Evolutionary conservation across 2,797 vertebrate species (phyloP), one percentile per base, ranked within the genome.

Genomic region (Buceros bicornis): DNA sequence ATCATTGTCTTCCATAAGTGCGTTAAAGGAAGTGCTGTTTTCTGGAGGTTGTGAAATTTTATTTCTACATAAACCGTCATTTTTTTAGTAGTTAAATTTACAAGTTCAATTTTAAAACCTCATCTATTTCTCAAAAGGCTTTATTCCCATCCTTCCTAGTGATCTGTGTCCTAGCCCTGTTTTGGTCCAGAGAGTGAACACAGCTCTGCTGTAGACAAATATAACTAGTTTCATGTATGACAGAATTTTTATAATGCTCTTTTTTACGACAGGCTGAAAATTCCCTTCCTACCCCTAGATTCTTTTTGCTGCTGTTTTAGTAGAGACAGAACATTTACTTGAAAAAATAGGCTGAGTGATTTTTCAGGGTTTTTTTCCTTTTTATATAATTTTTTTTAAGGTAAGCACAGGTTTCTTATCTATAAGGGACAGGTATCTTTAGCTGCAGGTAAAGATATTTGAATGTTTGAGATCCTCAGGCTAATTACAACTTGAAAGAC

Each of bases 401-500:
- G 35, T 57, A 81, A n/a, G 28, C 58, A 57, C 12, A 64, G 29
- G n/a, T 62, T 91, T 90, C 67, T 77, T 31, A 67, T 50, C 31
- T 73, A 5, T 70, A 25, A 64, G 24, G 76, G 72, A 81, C 73
- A 89, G 35, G 33, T 33, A 33, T 33, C 33, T 33, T 45, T 51
- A 60, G 50, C 84, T 96, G 67, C 61, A 78, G 13, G 64, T 91
- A 64, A 58, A 91, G 78, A 43, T 57, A 79, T 43, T 13, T 93
- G 69, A 71, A 89, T 64, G n/a, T 60, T 76, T 89, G 56, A 82
- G 69, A 60, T 74, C 45, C 8, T 88, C 76, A 86, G 45, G 85
- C 20, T 40, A 82, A 82, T 54, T 67, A 42, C 16, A 89, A 77
- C 57, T 74, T 81, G 57, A 95, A 92, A 94, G 65, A 85, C 45